phyloP scores from a whole-genome alignment of 2,797 vertebrate species.

The Catostomus latipinnis region DNA sequence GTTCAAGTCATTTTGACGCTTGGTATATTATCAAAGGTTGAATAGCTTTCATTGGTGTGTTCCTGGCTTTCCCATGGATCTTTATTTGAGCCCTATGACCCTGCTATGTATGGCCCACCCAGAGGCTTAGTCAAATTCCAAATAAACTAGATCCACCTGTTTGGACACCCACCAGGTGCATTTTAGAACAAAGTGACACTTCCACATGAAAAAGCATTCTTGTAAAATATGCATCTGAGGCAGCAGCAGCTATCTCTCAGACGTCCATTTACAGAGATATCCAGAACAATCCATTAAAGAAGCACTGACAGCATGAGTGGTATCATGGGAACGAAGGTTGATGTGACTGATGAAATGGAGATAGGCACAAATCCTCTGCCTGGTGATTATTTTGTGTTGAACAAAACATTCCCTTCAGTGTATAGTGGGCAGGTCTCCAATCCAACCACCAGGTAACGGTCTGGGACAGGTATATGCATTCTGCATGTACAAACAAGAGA shows the following conservation, averaged over 20 bases:
- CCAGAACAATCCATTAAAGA: not conserved
- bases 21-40: slow-evolving; percentile 21
- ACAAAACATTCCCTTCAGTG: slow-evolving; percentile 67
- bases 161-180: not conserved
- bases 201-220: slow-evolving; percentile 14
- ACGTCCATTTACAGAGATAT: slow-evolving; percentile 6
- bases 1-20: not conserved
- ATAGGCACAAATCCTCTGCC: slow-evolving; percentile 53
- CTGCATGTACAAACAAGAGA: slow-evolving; percentile 65
- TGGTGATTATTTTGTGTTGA: slow-evolving; percentile 43
- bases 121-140: not conserved
- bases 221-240: slow-evolving; percentile 35
- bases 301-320: slow-evolving; percentile 26
- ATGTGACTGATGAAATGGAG: slow-evolving; percentile 33
- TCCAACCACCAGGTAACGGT: slow-evolving; percentile 81
- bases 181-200: slow-evolving; percentile 27
- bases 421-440: slow-evolving; percentile 78
- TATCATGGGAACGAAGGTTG: slow-evolving; percentile 24
- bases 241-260: slow-evolving; percentile 1
- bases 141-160: not conserved
- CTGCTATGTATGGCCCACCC: not conserved
- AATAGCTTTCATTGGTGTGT: slow-evolving; percentile 23
- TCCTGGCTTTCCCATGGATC: not conserved
- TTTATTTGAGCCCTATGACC: not conserved
- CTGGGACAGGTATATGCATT: slow-evolving; percentile 82